Evolutionary conservation across 2,797 vertebrate genomes (phyloP), one percentile per base, ranked within the genome.

Genomic region (Enteromius trimaculatus): DNA sequence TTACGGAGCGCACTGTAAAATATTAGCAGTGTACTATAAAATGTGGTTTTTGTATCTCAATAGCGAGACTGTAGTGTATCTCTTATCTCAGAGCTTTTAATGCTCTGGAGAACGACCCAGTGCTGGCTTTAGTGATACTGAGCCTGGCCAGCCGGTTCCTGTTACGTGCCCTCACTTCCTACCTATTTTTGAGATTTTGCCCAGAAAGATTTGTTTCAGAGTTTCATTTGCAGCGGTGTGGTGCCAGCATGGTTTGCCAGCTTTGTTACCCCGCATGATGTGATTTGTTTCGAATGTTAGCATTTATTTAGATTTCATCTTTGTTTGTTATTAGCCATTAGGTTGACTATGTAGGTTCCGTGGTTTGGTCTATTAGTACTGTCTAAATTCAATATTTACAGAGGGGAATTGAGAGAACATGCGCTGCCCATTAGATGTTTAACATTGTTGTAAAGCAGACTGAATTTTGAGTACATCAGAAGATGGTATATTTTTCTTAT

Each of bases 171-270:
- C 95, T 95, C 94, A 93, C 94, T 95, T 95, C 94, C 95, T 95
- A 95, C 95, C 95, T 96, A 93, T 92, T 95, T 95, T 96, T 96
- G 95, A 96, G 93, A 75, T 82, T 5, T 89, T 96, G 95, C 95
- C 95, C 95, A 95, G 95, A 95, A 95, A 95, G 94, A 95, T 95
- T 95, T 95, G 93, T 95, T 95, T 95, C 95, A 92, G 95, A 92
- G 39, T 91, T 93, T 92, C 89, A 86, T 90, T 92, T 92, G 62
- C 66, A 95, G 94, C 94, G 95, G 92, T 92, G 65, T 34, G 23
- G 62, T 93, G 92, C 93, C 92, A 92, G 88, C 85, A 87, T 84
- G 84, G 72, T 85, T 90, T 94, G 95, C 95, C 95, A 95, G 93
- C 88, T 91, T 91, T 94, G 91, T 93, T 92, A 93, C 89, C 91